These are phyloP conservation scores for Pachyrhynchus sulphureomaculatus DNA, from an alignment of 1,140 invertebrate species.

Conservation along the genomic window DNA sequence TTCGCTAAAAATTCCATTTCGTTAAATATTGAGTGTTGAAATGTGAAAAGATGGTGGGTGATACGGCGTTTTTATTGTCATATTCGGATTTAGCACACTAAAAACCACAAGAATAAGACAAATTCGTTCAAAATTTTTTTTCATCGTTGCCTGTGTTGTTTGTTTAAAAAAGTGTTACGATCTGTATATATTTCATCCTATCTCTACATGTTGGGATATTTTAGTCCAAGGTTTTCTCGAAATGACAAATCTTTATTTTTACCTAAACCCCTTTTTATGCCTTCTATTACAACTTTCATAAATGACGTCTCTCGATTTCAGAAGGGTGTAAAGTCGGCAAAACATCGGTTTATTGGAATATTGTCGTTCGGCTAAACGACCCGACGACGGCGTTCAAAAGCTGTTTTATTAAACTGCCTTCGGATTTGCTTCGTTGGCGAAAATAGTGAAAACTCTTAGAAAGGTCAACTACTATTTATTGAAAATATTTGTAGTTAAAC, in stretches of 20 bases:
- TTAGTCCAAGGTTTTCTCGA: too few relatives aligned
- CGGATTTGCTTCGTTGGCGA: constrained; percentile 24
- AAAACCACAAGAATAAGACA: too few relatives aligned
- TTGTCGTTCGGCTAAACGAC: constrained; percentile 24
- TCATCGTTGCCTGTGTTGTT: too few relatives aligned
- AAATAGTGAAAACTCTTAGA: constrained; percentile 15
- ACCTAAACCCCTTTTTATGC: background rate
- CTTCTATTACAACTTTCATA: constrained; percentile 10
- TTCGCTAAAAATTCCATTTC: too few relatives aligned
- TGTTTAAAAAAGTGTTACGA: too few relatives aligned
- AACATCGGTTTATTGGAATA: constrained; percentile 34
- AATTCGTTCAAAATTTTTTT: too few relatives aligned
- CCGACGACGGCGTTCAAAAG: constrained; percentile 11
- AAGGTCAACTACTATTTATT: constrained; percentile 9
- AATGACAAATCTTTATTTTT: background rate
- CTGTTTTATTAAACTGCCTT: constrained; percentile 30
- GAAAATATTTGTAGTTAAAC: constrained; percentile 18
- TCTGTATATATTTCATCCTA: too few relatives aligned
- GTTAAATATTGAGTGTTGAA: too few relatives aligned
- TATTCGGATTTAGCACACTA: too few relatives aligned
- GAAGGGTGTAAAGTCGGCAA: constrained; percentile 31
- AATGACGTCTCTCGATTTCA: constrained; percentile 28
- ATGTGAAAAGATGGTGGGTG: too few relatives aligned
- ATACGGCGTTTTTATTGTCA: too few relatives aligned
- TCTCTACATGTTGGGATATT: too few relatives aligned